Conservation (phyloP, 2,797 vertebrate species). For the Trichosurus vulpecula region DNA sequence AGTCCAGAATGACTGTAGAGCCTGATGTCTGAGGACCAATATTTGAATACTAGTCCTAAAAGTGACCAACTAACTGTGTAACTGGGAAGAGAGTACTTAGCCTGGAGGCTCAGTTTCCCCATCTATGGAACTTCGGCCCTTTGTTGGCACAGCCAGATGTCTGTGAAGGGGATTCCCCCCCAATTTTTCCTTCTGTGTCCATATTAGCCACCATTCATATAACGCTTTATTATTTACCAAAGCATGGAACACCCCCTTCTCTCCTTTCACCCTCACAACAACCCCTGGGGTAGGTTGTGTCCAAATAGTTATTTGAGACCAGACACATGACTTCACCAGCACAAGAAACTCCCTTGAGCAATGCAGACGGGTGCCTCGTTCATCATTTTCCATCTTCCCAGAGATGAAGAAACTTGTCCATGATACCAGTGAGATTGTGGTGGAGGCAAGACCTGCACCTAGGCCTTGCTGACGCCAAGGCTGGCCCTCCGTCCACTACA, state of each 20-base stretch:
- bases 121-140: neutral
- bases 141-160: neutral
- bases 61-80: neutral
- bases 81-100: neutral
- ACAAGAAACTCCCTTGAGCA: neutral
- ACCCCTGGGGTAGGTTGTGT: neutral
- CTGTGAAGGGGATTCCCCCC: neutral
- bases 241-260: neutral
- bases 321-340: neutral
- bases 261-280: neutral
- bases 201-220: neutral
- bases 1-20: neutral
- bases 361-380: neutral
- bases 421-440: neutral
- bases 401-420: neutral
- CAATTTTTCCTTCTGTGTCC: neutral
- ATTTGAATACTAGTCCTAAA: neutral
- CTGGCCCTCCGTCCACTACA: neutral
- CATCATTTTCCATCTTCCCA: neutral
- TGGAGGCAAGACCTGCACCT: neutral
- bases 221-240: neutral
- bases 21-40: neutral
- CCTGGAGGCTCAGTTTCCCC: neutral
- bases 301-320: neutral
- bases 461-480: neutral